Base-by-base conservation (phyloP, 2,797 vertebrate genomes). In the Sebastes variabilis region DNA sequence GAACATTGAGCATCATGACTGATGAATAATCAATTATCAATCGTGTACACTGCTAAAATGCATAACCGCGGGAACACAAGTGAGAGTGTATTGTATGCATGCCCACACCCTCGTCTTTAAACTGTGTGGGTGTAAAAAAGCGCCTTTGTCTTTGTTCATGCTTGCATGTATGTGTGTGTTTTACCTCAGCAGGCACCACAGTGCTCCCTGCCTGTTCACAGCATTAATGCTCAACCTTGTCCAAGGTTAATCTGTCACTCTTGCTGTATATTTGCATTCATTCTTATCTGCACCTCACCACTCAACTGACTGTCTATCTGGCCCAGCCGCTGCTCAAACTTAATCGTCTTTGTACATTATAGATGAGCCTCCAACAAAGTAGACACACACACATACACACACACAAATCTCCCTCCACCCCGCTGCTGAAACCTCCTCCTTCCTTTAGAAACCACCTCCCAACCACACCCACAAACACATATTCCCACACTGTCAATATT, bases 201-300 rank as follows among this genome's bases (percentile, higher is more conserved):
- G 32, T 74, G 82, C 90, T 86, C 80, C 80, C 89, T 56, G 83
- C 87, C 87, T 88, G 88, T 69, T 88, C 69, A 13, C 87, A 69
- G 85, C 87, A 80, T 89, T 92, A 88, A 89, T 77, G 89, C 88
- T 89, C 90, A 90, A 94, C 95, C 95, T 96, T 96, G 95, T 91
- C 85, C 95, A 96, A 96, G 94, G 95, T 96, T 96, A 96, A 96
- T 95, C 95, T 96, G 95, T 94, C 95, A 94, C 94, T 94, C 93
- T 94, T 87, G 83, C 90, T 94, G 92, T 92, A 92, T 94, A 96
- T 96, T 96, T 95, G 94, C 95, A 96, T 96, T 93, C 90, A 91
- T 95, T 95, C 94, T 96, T 96, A 96, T 96, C 95, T 95, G 92
- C 90, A 89, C 87, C 88, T 88, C 93, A 38, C 90, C 95, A 94